Evolutionary conservation across 2,888 invertebrate genomes (phyloP), one percentile per base, ranked within the genome.

Genomic region (Yponomeuta malinellus): DNA sequence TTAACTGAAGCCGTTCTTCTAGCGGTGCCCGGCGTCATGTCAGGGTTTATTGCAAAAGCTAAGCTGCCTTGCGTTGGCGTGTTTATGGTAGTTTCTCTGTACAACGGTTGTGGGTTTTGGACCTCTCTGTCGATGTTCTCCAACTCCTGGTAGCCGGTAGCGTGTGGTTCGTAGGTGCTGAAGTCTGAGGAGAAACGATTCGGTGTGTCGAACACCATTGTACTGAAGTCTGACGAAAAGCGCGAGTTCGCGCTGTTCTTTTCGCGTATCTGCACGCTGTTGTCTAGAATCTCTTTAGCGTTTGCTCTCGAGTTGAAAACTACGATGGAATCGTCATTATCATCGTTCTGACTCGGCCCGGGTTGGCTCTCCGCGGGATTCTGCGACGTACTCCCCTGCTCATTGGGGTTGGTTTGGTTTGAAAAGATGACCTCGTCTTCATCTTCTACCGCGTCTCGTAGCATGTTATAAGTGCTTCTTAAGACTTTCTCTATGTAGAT

Each of bases 401-500:
- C 71, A 72, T 73, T 72, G 74, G 73, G 71, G 72, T 74, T 74
- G 67, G 75, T 81, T 81, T 87, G 87, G 74, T 89, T 90, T 0
- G 93, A 91, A 75, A 93, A 93, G 75, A 94, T 93, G 3, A 94
- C 93, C 81, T 94, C 94, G 75, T 94, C 94, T 29, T 93, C 93
- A 70, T 93, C 93, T 72, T 93, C 93, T 0, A 83, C 87, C 0
- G 87, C 88, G 37, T 89, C 92, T 71, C 89, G 78, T 1, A 92
- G 77, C 83, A 89, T 89, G 74, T 91, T 93, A 74, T 93, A 92
- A 0, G 90, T 92, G 71, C 83, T 83, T 75, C 84, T 82, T n/a
- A 93, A 82, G 2, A 90, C 89, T 73, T 79, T 87, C 76, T 90
- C 90, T 71, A 93, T 89, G 75, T 94, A 94, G 64, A 90, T 78